These are phyloP conservation scores for Sarcophaga peregrina DNA, from an alignment of 1,140 invertebrate species.

Conservation along the genomic window DNA sequence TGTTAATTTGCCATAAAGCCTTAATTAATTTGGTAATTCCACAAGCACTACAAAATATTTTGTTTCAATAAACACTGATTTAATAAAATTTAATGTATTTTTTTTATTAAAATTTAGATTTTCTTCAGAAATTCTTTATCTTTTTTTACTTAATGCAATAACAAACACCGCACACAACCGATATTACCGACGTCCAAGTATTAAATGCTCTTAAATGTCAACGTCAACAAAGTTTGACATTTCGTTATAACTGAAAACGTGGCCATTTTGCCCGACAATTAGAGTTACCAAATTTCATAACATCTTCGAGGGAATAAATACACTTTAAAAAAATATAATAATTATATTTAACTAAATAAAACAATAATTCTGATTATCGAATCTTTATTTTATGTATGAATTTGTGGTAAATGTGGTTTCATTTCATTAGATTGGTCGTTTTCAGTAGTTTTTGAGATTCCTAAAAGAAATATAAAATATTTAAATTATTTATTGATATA, in stretches of 20 bases:
- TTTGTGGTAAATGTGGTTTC: neutral
- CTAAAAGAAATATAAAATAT: constrained; percentile 6
- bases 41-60: neutral
- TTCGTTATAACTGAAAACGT: constrained; percentile 40
- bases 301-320: too few species aligned
- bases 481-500: neutral
- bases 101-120: neutral
- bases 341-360: too few species aligned
- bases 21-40: neutral
- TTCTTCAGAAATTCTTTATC: neutral
- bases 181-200: constrained; percentile 38
- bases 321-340: too few species aligned
- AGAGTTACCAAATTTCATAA: constrained; percentile 6
- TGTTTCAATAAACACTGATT: neutral
- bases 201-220: constrained; percentile 39
- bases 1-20: neutral
- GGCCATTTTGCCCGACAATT: neutral
- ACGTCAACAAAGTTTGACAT: constrained; percentile 39
- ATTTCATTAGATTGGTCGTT: neutral
- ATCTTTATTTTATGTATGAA: neutral
- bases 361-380: too few species aligned
- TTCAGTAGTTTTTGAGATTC: neutral
- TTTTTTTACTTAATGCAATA: constrained; percentile 19
- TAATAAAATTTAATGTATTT: neutral
- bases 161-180: constrained; percentile 38